Evolutionary conservation across 1,140 invertebrate genomes (phyloP).

Genomic region (Drosophila repletoides): DNA sequence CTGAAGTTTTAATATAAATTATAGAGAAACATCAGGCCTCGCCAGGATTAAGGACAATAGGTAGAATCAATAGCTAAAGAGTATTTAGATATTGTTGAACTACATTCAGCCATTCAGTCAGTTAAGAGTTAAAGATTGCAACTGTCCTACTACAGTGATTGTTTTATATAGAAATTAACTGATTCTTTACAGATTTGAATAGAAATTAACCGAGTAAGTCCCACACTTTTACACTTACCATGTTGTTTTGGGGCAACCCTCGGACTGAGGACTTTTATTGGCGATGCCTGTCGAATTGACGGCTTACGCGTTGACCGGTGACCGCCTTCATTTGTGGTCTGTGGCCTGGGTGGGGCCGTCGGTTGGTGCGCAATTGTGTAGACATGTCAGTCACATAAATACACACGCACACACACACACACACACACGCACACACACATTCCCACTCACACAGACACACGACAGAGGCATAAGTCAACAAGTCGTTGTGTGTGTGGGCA

Average conservation of each 20-base stretch:
- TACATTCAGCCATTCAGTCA: no score
- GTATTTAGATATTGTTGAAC: no score
- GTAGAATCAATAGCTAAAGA: no score
- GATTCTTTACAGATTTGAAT: no score
- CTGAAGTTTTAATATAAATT: no score
- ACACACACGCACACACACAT: constrained; percentile 8
- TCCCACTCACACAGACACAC: constrained; percentile 21
- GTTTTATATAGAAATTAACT: no score
- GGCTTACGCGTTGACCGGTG: constrained; percentile 38
- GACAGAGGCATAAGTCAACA: constrained; percentile 55
- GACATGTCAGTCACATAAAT: constrained; percentile 49
- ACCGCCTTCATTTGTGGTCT: constrained; percentile 60
- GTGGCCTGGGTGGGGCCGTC: constrained; percentile 22
- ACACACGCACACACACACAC: constrained; percentile 24
- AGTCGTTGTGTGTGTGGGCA: constrained; percentile 42
- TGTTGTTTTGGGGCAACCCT: background rate
- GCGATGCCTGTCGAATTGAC: constrained; percentile 43
- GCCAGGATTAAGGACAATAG: no score
- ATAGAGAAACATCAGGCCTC: no score
- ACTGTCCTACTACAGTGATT: no score
- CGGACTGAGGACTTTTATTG: background rate
- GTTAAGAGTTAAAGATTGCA: no score
- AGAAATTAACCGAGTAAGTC: no score
- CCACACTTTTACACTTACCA: no score
- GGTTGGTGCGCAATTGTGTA: constrained; percentile 45